These are phyloP conservation scores for Heliconius ismenius DNA, from an alignment of 2,888 invertebrate species.

Conservation along the genomic window DNA sequence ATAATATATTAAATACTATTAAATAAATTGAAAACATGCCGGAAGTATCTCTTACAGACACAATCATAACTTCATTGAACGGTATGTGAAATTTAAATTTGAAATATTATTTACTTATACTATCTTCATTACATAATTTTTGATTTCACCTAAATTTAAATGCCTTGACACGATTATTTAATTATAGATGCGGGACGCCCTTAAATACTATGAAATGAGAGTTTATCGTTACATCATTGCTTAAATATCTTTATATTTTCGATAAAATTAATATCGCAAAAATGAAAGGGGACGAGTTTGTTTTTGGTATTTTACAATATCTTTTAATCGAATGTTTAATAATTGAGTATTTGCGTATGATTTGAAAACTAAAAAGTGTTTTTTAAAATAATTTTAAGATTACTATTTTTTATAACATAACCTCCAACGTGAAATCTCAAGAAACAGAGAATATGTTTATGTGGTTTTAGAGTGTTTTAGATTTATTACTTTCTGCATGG, in stretches of 20 bases:
- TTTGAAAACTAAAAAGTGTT: background rate
- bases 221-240: slow-evolving; percentile 54
- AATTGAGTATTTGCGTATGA: background rate
- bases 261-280: slow-evolving; percentile 26
- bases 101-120: slow-evolving; percentile 43
- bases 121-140: slow-evolving; percentile 69
- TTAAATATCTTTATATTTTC: background rate
- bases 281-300: slow-evolving; percentile 49
- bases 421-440: background rate
- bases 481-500: slow-evolving; percentile 10
- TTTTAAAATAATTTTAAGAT: background rate
- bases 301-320: slow-evolving; percentile 47
- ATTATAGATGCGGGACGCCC: slow-evolving; percentile 71
- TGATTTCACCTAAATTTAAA: slow-evolving; percentile 60
- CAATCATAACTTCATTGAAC: slow-evolving; percentile 68
- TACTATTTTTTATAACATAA: background rate
- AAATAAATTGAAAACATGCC: slow-evolving; percentile 56
- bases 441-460: slow-evolving; percentile 6
- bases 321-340: background rate
- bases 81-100: slow-evolving; percentile 54
- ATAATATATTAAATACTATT: background rate
- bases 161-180: slow-evolving; percentile 70
- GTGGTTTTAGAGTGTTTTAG: background rate
- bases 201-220: slow-evolving; percentile 54
- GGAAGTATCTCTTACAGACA: slow-evolving; percentile 66